Base-by-base conservation (phyloP, 1,140 invertebrate genomes). In the Pygmarrhopalites habei region DNA sequence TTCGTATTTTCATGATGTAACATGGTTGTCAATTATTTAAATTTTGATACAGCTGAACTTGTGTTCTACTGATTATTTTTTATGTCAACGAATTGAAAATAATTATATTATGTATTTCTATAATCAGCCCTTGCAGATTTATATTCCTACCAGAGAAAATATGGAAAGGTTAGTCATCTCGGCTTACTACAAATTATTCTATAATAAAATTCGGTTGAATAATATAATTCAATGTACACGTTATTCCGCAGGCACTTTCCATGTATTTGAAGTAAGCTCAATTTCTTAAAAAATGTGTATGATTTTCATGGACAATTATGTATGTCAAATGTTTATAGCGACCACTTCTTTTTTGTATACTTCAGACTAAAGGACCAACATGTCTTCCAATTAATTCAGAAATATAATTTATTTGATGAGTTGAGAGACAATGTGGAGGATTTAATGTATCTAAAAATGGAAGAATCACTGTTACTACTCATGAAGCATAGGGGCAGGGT, bases 101-200 rank as follows among this genome's bases (percentile, higher is more conserved):
- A n/a, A n/a, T n/a, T n/a, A n/a, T n/a, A n/a, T n/a, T n/a, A n/a
- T n/a, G n/a, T n/a, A n/a, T n/a, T n/a, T n/a, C n/a, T n/a, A n/a
- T n/a, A n/a, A n/a, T n/a, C n/a, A n/a, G n/a, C 92, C 2, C 78
- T 98, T 32, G 94, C 93, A 2, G 84, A 95, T 73, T 79, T 98
- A 41, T 95, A 97, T 73, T 90, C 89, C 51, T 86, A 93, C 76
- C 86, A 93, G 67, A 84, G 86, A 62, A 87, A 91, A 73, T 97
- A 90, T 76, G 92, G 97, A 69, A 92, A 91, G 78, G n/a, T n/a
- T n/a, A n/a, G n/a, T n/a, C n/a, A n/a, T n/a, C n/a, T n/a, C n/a
- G n/a, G n/a, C n/a, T n/a, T n/a, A n/a, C n/a, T n/a, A n/a, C n/a
- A n/a, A n/a, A n/a, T n/a, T n/a, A n/a, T n/a, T n/a, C n/a, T n/a